Evolutionary conservation across 2,113 vertebrate species (phyloP), one percentile per base, ranked within the genome.

Genomic region (Malurus cyaneus): DNA sequence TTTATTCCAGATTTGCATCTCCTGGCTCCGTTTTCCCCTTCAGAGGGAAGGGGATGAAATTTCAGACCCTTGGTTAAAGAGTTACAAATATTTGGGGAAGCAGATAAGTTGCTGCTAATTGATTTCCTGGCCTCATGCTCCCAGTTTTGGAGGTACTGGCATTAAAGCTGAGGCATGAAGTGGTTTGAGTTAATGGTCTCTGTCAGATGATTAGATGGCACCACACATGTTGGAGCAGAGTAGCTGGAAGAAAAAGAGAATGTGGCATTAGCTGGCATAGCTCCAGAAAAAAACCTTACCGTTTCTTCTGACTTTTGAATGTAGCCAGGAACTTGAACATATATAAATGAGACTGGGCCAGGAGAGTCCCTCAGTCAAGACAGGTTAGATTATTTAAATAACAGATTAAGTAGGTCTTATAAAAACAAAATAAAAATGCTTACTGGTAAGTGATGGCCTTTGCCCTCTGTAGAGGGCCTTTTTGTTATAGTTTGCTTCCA

Each of bases 11-110:
- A 82, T 94, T 65, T 89, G 23, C 67, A 72, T 82, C 78, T 92
- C 20, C 39, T 69, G 47, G 53, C 76, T 96, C 60, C 1, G 0
- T 83, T 94, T 92, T 88, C 70, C 42, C 46, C 39, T 77, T 86
- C 39, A 34, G 62, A 94, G 46, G 69, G 80, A 72, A 54, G 16
- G 46, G 12, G 74, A 71, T 88, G 85, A 92, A 73, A 94, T 96
- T 96, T 96, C 93, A 96, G 72, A 92, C 47, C 7, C 29, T 64
- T 70, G 28, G 71, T 89, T 80, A 88, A 73, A 93, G 78, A 93
- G 56, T 34, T 94, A 76, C 73, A 94, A 69, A 70, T 93, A 89
- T 82, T 94, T 88, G 42, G 36, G 39, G 50, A 86, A 93, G 62
- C 59, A 80, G 92, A 24, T 93, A 88, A 90, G 71, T 92, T 0